Base-by-base conservation (phyloP, 1,140 invertebrate genomes). In the Eupristina koningsbergeri region DNA sequence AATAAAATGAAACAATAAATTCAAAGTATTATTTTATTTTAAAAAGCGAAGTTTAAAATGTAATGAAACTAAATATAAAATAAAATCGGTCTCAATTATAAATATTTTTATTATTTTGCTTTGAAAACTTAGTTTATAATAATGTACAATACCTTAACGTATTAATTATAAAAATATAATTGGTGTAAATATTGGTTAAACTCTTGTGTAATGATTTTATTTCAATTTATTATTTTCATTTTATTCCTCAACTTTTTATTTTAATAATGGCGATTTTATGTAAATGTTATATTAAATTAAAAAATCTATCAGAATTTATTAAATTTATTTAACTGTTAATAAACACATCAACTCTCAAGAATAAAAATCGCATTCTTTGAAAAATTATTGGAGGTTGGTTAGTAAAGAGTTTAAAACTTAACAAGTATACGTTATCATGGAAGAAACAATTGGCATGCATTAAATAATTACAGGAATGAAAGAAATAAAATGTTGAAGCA, bases 401-500 rank as follows among this genome's bases (percentile, higher is more conserved):
- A 36, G 31, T 3, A 36, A n/a, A 67, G 29, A 19, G 29, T 7
- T 36, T 67, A 19, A 3, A 67, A 67, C 41, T 41, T 71, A 71
- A 71, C 36, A 41, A 71, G 22, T 1, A 31, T 17, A 71, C 36
- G 15, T 41, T 39, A 39, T 5, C 45, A 29, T 6, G 45, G 45
- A 79, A 41, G 34, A 69, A 67, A 26, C 15, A 78, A 78, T 78
- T 78, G 58, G 61, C 36, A 31, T 22, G 29, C 2, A 45, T n/a
- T 29, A 45, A 64, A 8, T 26, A 31, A 63, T n/a, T n/a, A 34
- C 0, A 41, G 26, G n/a, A 29, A 39, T 41, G 29, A 61, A 22
- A 11, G n/a, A 31, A 39, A 61, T 53, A 53, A 58, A 34, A 64
- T 63, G n/a, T 17, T 45, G 7, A 9, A 69, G 39, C 67, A 50